Evolutionary conservation across 2,797 vertebrate genomes (phyloP).

Genomic region (Pipistrellus kuhlii): DNA sequence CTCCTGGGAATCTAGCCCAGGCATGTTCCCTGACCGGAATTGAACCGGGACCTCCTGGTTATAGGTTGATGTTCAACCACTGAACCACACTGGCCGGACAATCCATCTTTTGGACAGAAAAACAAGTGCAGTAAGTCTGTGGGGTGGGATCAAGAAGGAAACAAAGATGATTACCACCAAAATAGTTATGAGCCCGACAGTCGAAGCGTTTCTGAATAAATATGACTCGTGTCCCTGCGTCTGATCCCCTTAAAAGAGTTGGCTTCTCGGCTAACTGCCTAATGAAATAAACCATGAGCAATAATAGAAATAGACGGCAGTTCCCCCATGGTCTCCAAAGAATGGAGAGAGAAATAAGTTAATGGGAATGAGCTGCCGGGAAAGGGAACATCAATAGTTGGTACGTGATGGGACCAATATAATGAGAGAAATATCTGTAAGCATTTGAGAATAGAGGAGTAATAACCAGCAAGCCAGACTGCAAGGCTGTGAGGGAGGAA

Average conservation of each 20-base stretch:
- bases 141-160: not conserved
- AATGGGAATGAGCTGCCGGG: not conserved
- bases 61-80: too few species aligned
- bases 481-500: not conserved
- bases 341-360: not conserved
- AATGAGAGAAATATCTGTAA: constrained; percentile 30
- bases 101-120: not conserved
- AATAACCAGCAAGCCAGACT: not conserved
- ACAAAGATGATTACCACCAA: not conserved
- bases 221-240: not conserved
- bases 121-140: constrained; percentile 10
- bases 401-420: not conserved
- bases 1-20: too few species aligned
- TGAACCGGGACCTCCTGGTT: too few species aligned
- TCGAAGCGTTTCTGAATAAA: not conserved
- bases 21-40: too few species aligned
- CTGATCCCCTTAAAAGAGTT: not conserved
- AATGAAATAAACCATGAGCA: not conserved
- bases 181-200: not conserved
- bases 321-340: not conserved
- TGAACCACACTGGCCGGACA: not conserved
- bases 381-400: constrained; percentile 18
- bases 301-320: not conserved
- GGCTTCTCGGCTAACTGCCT: not conserved
- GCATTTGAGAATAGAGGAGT: not conserved